Percentiles rank a stretch among this genome's conserved stretches.
Conservation (phyloP, 92 coral and sea anemone genomes). For the Parazoanthus swiftii region DNA sequence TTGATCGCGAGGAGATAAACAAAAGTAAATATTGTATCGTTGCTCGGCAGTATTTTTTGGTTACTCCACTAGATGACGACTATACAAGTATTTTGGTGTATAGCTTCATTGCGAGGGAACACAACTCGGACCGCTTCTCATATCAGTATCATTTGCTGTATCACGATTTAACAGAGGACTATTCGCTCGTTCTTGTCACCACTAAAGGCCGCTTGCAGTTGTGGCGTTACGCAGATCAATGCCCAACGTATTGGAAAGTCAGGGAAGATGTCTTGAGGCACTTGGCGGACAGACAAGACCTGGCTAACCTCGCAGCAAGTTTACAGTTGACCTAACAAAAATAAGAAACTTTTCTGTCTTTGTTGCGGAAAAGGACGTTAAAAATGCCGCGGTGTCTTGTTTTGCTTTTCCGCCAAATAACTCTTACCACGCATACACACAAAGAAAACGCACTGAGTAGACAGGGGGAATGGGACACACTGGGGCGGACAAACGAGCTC, state of each 20-base stretch:
- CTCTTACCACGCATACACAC: too few species aligned
- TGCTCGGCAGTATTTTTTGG: conserved; percentile 72
- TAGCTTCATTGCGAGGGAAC: conserved; percentile 61
- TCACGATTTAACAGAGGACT: conserved; percentile 52
- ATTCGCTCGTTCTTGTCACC: conserved; percentile 66
- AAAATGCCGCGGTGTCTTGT: neutral
- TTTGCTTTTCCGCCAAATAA: too few species aligned
- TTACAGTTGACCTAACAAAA: conserved; percentile 7
- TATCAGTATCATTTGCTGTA: conserved; percentile 65
- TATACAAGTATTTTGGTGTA: conserved; percentile 52
- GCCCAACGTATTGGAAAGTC: conserved; percentile 84
- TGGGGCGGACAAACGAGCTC: too few species aligned
- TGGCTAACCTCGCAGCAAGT: conserved; percentile 10
- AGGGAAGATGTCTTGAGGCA: conserved; percentile 72
- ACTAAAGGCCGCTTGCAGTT: conserved; percentile 62
- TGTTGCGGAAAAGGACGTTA: neutral
- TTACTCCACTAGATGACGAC: conserved; percentile 58
- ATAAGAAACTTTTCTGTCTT: neutral
- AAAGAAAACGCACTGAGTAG: too few species aligned
- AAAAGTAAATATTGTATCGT: conserved; percentile 47
- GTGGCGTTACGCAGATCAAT: conserved; percentile 57
- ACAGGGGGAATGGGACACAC: too few species aligned
- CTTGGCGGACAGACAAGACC: conserved; percentile 47
- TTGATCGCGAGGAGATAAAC: conserved; percentile 62
- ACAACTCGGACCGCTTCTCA: conserved; percentile 38